Evolutionary conservation across 2,113 vertebrate genomes (phyloP), one percentile per base, ranked within the genome.

Genomic region (Mastomys natalensis): DNA sequence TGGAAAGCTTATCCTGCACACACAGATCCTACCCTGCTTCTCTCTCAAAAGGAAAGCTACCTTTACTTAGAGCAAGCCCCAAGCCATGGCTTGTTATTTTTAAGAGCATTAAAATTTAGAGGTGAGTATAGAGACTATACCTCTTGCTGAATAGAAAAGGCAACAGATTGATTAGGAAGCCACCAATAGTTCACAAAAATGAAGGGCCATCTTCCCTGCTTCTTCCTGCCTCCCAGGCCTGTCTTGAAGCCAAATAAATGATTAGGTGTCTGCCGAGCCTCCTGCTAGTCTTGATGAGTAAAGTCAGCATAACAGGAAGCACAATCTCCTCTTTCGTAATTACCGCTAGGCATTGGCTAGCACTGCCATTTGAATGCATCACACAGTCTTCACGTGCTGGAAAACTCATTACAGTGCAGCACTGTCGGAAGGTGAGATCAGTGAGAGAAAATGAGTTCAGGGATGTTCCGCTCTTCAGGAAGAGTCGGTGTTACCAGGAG

Each of bases 31-130:
- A 92, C 68, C 13, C 80, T 58, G 5, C 55, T 64, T 34, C 64
- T 81, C 85, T 93, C 45, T 80, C 88, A 74, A 0, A 53, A 16
- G 58, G 64, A 85, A 93, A 81, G 51, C 1, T 80, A 80, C 93
- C 12, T 55, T 91, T 64, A 64, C 68, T 93, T 48, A 95, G 94
- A 85, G 55, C 81, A 51, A 81, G 87, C 48, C 74, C 64, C 43
- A 29, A 24, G 80, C 51, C 80, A 58, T 34, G 51, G 58, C 60
- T 95, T 88, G 40, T 19, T 40, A 24, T 55, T 66, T 95, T 66
- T 60, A 84, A 88, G 43, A 91, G 16, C 13, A 43, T 87, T 89
- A 77, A 60, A 96, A 81, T 74, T 40, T 31, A n/a, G 34, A 55
- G 12, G 7, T 11, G 21, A 40, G 40, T 13, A 70, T 45, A 9